Base-by-base conservation (phyloP, 1,140 invertebrate species). In the Pissodes strobi region DNA sequence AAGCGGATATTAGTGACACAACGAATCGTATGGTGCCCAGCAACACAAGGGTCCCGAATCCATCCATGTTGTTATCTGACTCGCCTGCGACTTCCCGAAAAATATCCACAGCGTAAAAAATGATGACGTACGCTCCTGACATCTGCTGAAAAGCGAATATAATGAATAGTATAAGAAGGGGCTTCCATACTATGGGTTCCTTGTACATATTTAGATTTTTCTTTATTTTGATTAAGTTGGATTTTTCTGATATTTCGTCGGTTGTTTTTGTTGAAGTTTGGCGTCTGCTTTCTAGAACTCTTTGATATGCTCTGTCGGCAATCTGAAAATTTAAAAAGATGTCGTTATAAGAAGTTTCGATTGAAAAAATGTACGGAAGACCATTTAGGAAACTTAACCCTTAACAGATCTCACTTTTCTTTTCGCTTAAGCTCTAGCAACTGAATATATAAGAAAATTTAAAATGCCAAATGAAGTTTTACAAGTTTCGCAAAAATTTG, bases 101-200 rank as follows among this genome's bases (percentile, higher is more conserved):
- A 52, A 85, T 79, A 1, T 84, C 81, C 1, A 86, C 82, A 0
- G 87, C 84, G 69, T 89, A 90, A 70, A 89, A 89, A 65, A 89
- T 86, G 1, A 90, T 80, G 0, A 85, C 84, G 74, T 90, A 87
- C 27, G 78, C 77, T 9, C 85, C 85, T 2, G 82, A 80, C 0
- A 85, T 62, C 74, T 87, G 85, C 74, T 87, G 86, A 2, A 86
- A 76, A 0, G 82, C 15, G 62, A 87, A 82, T 13, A 86, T 66
- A 2, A 79, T 27, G 0, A 82, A 21, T 1, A 86, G 74, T 3
- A 86, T 78, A 2, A 78, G 19, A 0, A 83, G 66, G 0, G 86
- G 85, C 64, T 83, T 82, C 69, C 82, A 83, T 3, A 80, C 76
- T 23, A 64, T 72, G 0, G 80, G 77, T n/a, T 68, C 63, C 13